Evolutionary conservation across 2,888 invertebrate species (phyloP).

Genomic region (Stegana nigrithorax): DNA sequence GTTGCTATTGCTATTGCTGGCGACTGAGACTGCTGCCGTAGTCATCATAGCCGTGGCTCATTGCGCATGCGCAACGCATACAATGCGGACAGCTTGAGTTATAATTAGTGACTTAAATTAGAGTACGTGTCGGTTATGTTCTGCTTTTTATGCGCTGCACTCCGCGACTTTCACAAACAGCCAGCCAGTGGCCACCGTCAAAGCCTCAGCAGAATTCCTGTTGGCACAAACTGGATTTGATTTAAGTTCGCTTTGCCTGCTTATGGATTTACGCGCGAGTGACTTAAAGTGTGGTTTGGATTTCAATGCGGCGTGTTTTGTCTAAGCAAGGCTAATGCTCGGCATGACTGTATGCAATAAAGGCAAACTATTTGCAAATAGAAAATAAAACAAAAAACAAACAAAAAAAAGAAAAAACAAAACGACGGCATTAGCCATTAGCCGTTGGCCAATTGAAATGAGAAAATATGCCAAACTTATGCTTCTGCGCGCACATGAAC

Average conservation of each 20-base stretch:
- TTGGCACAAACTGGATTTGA: background rate
- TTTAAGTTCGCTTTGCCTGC: no score
- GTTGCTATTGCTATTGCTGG: background rate
- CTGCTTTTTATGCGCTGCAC: no score
- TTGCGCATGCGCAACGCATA: slow-evolving; percentile 53
- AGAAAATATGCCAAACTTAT: slow-evolving; percentile 11
- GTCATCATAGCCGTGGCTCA: slow-evolving; percentile 33
- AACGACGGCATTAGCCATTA: background rate
- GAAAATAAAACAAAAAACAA: background rate
- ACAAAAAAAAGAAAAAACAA: background rate
- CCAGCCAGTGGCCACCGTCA: background rate
- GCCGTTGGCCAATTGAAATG: background rate
- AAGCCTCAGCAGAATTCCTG: background rate
- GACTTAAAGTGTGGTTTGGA: no score
- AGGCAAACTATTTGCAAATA: background rate
- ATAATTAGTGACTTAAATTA: slow-evolving; percentile 53
- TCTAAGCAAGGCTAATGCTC: slow-evolving; percentile 1
- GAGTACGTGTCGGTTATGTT: slow-evolving; percentile 43
- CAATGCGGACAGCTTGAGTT: slow-evolving; percentile 32
- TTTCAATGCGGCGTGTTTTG: background rate
- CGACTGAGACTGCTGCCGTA: background rate
- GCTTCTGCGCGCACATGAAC: background rate
- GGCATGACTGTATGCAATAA: slow-evolving; percentile 16
- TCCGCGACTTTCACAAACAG: slow-evolving; percentile 13
- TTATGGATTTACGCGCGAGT: background rate